Evolutionary conservation across 2,113 vertebrate species (phyloP), one percentile per base, ranked within the genome.

Genomic region (Megaptera novaeangliae): DNA sequence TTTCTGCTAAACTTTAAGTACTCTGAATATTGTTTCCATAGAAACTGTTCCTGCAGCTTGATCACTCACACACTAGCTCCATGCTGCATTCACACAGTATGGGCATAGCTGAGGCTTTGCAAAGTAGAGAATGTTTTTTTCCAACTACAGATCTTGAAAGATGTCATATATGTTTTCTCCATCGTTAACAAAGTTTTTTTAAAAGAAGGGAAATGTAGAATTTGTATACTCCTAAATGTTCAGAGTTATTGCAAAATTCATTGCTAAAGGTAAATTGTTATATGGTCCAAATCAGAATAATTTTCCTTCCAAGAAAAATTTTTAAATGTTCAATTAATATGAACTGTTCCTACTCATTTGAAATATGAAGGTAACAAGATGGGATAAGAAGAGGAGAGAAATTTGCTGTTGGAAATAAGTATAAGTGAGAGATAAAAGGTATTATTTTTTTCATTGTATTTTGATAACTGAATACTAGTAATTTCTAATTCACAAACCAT

Each of bases 1-100:
- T 57, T 91, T 96, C 78, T 68, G 61, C 63, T 97, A 71, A 96
- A 74, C 21, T 89, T 81, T 46, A 97, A 44, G 29, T 93, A 44
- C 94, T 95, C 39, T 81, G 86, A 36, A 29, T 57, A 3, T 17
- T 83, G 87, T 81, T 95, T 57, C 74, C 78, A 63, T 59, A 82
- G 88, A 84, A 83, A 88, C 77, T 75, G 72, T 61, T 97, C 63
- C 89, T 94, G 34, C 23, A 87, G 34, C 57, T 10, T 41, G 31
- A 12, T 18, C 61, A 31, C 39, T 8, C 59, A 69, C 14, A 74
- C 44, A 77, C 5, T 1, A 77, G 27, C 14, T 82, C 4, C 63
- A 46, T 5, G 41, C 18, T 46, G 29, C 27, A 72, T 44, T 82
- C 39, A 89, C 71, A 74, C n/a, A 34, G 7, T 7, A 83, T 13